These are phyloP conservation scores for Sylvia atricapilla DNA, from an alignment of 2,113 vertebrate species.

Conservation along the genomic window DNA sequence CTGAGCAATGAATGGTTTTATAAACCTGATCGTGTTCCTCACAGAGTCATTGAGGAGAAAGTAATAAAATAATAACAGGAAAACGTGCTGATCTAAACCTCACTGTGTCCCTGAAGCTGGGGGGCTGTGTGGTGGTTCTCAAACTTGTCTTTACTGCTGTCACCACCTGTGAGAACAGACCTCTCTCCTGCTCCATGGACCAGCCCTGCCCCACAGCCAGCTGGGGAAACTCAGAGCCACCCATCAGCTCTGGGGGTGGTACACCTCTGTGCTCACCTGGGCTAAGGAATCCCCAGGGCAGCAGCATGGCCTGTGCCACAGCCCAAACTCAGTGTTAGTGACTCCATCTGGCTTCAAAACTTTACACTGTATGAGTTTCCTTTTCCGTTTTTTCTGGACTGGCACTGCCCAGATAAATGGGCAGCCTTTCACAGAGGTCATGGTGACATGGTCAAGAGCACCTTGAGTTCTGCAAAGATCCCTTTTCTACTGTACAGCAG, in stretches of 20 bases:
- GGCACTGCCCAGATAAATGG: neutral
- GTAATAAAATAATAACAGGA: rapidly evolving
- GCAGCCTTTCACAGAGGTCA: neutral
- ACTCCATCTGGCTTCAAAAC: neutral
- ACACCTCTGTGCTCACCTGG: neutral
- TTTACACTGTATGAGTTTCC: neutral
- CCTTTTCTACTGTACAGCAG: neutral
- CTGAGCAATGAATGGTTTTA: neutral
- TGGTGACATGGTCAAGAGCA: neutral
- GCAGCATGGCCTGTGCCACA: neutral
- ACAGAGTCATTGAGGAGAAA: neutral
- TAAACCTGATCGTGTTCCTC: neutral
- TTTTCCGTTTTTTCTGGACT: neutral
- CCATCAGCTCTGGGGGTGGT: neutral
- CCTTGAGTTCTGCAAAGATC: neutral
- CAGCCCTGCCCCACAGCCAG: neutral
- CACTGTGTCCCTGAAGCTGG: neutral
- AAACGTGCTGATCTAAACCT: neutral
- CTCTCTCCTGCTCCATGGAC: neutral
- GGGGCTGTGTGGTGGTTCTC: neutral
- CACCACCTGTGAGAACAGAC: neutral
- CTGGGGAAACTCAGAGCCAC: neutral
- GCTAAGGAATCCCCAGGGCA: neutral
- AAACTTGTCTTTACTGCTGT: neutral
- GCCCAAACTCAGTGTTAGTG: neutral